Evolutionary conservation across 2,113 vertebrate genomes (phyloP).

Genomic region (Corydoras maculifer): DNA sequence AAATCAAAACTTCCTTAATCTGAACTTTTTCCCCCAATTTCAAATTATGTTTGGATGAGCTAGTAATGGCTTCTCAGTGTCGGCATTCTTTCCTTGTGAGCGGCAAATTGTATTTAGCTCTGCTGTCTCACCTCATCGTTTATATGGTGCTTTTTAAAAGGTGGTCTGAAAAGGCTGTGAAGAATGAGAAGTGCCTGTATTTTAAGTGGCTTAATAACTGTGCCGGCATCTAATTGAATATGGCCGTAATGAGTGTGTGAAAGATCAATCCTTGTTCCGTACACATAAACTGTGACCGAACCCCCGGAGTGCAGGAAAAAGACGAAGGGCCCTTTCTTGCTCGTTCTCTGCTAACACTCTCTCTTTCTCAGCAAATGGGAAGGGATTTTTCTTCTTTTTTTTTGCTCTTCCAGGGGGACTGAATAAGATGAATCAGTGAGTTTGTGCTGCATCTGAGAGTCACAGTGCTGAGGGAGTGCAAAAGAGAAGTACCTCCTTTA

Average conservation of each 20-base stretch:
- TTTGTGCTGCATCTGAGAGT: constrained; percentile 35
- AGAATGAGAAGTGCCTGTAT: constrained; percentile 42
- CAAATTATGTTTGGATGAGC: constrained; percentile 5
- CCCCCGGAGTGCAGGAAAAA: constrained; percentile 43
- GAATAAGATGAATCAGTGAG: constrained; percentile 41
- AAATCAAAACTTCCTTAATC: too few relatives aligned
- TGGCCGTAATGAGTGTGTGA: constrained; percentile 46
- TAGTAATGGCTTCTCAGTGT: constrained; percentile 1
- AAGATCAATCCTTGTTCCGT: constrained; percentile 41
- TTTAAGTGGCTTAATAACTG: constrained; percentile 42
- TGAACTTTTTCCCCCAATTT: background rate
- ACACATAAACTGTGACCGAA: constrained; percentile 34
- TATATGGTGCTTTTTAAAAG: constrained; percentile 27
- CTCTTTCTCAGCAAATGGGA: constrained; percentile 39
- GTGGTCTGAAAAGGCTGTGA: constrained; percentile 38
- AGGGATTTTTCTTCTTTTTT: constrained; percentile 26
- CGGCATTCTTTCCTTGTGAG: constrained; percentile 12
- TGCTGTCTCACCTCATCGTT: constrained; percentile 2
- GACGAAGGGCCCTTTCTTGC: constrained; percentile 30
- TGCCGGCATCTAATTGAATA: constrained; percentile 49
- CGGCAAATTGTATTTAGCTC: constrained; percentile 3
- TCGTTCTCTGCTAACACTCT: constrained; percentile 35
- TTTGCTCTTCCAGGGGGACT: constrained; percentile 30
- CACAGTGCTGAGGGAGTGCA: constrained; percentile 30
- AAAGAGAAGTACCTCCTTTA: constrained; percentile 29